A percentile compares a stretch with the other conserved stretches of the same genome.
Evolutionary conservation across 2,797 vertebrate species (phyloP).

Genomic region (Leptatherina wallacei): DNA sequence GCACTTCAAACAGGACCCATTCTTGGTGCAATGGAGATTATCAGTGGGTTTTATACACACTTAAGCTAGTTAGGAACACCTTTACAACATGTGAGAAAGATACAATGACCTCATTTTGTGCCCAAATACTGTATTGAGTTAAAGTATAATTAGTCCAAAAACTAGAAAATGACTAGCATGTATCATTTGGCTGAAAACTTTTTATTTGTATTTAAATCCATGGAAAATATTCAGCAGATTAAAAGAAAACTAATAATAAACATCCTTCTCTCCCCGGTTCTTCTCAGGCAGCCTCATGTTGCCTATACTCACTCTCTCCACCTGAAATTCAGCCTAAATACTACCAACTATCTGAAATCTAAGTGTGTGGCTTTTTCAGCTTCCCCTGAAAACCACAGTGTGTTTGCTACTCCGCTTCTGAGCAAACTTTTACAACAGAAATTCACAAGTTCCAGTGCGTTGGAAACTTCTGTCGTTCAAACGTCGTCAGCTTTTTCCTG

Average conservation of each 20-base stretch:
- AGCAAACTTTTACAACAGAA: constrained; percentile 4
- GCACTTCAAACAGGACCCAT: not conserved
- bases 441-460: not conserved
- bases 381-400: constrained; percentile 38
- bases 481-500: constrained; percentile 69
- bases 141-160: not conserved
- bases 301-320: constrained; percentile 12
- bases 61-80: not conserved
- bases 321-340: constrained; percentile 20
- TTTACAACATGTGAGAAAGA: not conserved
- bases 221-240: not conserved
- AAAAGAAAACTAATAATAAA: constrained; percentile 31
- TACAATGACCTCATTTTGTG: not conserved
- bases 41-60: not conserved
- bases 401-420: not conserved
- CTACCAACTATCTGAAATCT: constrained; percentile 13
- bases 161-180: not conserved
- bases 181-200: not conserved
- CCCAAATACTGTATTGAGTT: not conserved
- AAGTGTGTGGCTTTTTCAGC: not conserved
- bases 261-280: not conserved
- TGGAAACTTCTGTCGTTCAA: constrained; percentile 47
- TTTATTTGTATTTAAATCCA: not conserved
- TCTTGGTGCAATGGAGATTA: not conserved
- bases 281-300: not conserved